These are phyloP conservation scores for Coregonus ussuriensis DNA, from an alignment of 2,797 vertebrate species.

Conservation along the genomic window DNA sequence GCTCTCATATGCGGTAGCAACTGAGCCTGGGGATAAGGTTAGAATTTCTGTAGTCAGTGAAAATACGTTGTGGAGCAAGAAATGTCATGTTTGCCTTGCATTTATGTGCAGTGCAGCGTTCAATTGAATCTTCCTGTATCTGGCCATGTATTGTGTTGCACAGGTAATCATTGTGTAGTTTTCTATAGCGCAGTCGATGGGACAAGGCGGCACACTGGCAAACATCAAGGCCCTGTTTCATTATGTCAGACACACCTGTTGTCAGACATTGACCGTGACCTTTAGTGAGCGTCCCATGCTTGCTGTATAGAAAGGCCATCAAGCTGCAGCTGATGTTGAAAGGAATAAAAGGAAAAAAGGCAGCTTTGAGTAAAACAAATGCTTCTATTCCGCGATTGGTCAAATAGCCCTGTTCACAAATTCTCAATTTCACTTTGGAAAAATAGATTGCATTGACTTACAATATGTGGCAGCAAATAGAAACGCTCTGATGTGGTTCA, in stretches of 20 bases:
- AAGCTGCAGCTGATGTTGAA: not conserved
- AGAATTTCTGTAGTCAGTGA: not conserved
- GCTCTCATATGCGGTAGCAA: not conserved
- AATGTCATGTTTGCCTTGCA: not conserved
- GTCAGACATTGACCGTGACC: not conserved
- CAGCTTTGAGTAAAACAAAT: not conserved
- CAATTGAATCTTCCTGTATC: not conserved
- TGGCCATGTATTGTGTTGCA: not conserved
- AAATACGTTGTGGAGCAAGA: not conserved
- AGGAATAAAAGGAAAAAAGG: not conserved
- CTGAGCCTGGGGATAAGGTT: not conserved
- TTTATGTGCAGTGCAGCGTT: not conserved
- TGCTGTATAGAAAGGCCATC: not conserved
- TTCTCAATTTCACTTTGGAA: no score
- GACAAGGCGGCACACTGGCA: not conserved
- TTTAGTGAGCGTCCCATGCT: not conserved
- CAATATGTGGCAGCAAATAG: not conserved
- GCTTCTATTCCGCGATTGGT: no score
- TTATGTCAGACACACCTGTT: not conserved
- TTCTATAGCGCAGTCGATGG: not conserved
- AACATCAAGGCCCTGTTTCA: not conserved
- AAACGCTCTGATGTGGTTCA: not conserved
- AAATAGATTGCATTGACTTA: no score
- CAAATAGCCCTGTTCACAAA: no score
- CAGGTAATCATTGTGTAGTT: not conserved